These are phyloP conservation scores for Sylvietta virens DNA, from an alignment of 2,113 vertebrate genomes.

Conservation along the genomic window DNA sequence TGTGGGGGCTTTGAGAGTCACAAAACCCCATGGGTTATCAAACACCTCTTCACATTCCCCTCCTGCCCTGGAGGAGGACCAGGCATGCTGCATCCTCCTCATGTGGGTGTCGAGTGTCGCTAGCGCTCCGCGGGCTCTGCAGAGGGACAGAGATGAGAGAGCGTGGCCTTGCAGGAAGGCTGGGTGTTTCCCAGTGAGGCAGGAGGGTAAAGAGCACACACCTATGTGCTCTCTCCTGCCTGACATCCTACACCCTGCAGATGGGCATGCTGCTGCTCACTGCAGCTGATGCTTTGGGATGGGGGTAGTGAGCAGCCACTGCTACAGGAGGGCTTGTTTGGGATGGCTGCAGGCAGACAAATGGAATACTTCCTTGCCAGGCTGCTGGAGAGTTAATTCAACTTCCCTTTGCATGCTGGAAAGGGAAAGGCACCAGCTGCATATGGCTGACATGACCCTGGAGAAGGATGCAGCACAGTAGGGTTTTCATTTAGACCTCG, in stretches of 20 bases:
- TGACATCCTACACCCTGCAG: not conserved
- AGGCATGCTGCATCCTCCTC: not conserved
- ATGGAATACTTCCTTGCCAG: not conserved
- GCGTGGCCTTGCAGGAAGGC: not conserved
- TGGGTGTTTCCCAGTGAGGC: not conserved
- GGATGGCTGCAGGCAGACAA: not conserved
- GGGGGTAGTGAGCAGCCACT: not conserved
- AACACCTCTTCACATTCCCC: not conserved
- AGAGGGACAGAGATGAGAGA: rapidly evolving
- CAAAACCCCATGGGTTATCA: not conserved
- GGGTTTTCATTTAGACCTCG: not conserved
- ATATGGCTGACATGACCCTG: not conserved
- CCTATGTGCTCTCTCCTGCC: rapidly evolving
- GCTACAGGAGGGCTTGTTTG: not conserved
- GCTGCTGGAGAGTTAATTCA: not conserved
- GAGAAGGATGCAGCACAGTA: not conserved
- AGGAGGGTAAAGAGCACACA: not conserved
- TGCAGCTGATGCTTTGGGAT: not conserved
- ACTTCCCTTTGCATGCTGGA: not conserved
- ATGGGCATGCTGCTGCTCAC: not conserved
- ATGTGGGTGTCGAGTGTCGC: not conserved
- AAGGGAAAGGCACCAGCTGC: not conserved
- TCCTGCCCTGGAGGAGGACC: not conserved
- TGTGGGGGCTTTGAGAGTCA: not conserved
- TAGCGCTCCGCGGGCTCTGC: rapidly evolving